Percentiles rank a stretch among this genome's conserved stretches.
These are phyloP conservation scores for Omphaloscelis lunosa DNA, from an alignment of 2,888 invertebrate genomes.

Conservation along the genomic window DNA sequence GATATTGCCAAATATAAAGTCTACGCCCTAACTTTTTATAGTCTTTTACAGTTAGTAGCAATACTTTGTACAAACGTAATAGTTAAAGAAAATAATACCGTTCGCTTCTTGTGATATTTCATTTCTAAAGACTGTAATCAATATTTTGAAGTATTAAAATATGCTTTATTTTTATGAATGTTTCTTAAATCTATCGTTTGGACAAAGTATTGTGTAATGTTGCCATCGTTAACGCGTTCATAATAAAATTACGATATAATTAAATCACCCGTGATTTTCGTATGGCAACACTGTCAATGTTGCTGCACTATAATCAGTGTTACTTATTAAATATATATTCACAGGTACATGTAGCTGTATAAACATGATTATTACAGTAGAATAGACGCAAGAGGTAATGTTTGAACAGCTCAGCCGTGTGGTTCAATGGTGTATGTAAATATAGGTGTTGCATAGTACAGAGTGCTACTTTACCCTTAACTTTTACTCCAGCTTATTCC, in stretches of 20 bases:
- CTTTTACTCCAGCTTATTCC: slow-evolving; percentile 56
- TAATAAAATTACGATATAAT: slow-evolving; percentile 64
- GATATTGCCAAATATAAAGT: slow-evolving; percentile 68
- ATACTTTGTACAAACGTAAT: slow-evolving; percentile 76
- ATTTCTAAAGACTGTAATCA: slow-evolving; percentile 74
- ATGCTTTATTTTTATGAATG: slow-evolving; percentile 66
- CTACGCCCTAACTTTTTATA: slow-evolving; percentile 59
- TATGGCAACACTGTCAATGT: slow-evolving; percentile 70
- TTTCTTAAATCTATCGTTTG: slow-evolving; percentile 68
- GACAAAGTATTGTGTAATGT: slow-evolving; percentile 78
- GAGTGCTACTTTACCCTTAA: slow-evolving; percentile 64
- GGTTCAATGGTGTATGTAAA: slow-evolving; percentile 72
- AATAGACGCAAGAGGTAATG: slow-evolving; percentile 55
- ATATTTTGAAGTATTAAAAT: slow-evolving; percentile 76
- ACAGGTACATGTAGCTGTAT: slow-evolving; percentile 59
- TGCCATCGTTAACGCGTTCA: slow-evolving; percentile 52
- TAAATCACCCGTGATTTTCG: slow-evolving; percentile 68
- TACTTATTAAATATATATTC: slow-evolving; percentile 67
- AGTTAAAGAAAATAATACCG: slow-evolving; percentile 60
- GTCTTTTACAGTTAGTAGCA: slow-evolving; percentile 63
- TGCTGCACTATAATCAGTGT: slow-evolving; percentile 67
- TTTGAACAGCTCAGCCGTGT: slow-evolving; percentile 59
- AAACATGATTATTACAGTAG: slow-evolving; percentile 62
- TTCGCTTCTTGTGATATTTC: slow-evolving; percentile 72
- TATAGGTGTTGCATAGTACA: slow-evolving; percentile 75